These are phyloP conservation scores for Momotus momota DNA, from an alignment of 2,797 vertebrate species.

Conservation along the genomic window DNA sequence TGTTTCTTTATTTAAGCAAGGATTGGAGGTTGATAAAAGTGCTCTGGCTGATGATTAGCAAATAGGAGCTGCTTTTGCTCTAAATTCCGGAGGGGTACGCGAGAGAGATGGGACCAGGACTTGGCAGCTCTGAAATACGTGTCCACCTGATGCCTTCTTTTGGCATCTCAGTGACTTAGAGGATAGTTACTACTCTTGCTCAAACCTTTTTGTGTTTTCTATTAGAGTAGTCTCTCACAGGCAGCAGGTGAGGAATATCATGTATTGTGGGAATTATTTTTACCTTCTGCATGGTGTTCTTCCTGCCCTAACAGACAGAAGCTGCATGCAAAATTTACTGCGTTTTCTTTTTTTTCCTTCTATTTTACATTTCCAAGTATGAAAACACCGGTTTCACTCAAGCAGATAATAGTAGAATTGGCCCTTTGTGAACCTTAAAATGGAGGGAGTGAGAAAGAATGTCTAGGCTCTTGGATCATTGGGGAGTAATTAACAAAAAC, in stretches of 20 bases:
- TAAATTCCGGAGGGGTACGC: background rate
- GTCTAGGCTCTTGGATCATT: background rate
- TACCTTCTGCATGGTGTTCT: background rate
- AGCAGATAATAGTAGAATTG: background rate
- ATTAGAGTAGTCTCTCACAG: background rate
- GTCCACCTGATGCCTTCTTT: background rate
- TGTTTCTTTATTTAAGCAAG: background rate
- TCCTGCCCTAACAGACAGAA: background rate
- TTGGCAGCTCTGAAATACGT: background rate
- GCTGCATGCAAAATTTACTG: background rate
- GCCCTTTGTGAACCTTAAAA: conserved; percentile 4
- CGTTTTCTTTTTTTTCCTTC: background rate
- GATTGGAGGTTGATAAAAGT: background rate
- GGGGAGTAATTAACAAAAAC: conserved; percentile 16
- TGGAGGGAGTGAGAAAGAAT: background rate
- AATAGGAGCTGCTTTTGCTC: background rate
- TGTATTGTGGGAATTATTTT: background rate
- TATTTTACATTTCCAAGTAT: background rate
- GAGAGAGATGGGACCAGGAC: background rate
- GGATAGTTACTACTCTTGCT: background rate
- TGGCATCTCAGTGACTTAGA: background rate
- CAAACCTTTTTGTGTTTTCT: background rate
- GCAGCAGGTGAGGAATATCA: background rate
- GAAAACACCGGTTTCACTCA: conserved; percentile 9
- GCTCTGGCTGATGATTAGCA: background rate